These are phyloP conservation scores for Epinephelus coioides DNA, from an alignment of 2,797 vertebrate species.

Conservation along the genomic window DNA sequence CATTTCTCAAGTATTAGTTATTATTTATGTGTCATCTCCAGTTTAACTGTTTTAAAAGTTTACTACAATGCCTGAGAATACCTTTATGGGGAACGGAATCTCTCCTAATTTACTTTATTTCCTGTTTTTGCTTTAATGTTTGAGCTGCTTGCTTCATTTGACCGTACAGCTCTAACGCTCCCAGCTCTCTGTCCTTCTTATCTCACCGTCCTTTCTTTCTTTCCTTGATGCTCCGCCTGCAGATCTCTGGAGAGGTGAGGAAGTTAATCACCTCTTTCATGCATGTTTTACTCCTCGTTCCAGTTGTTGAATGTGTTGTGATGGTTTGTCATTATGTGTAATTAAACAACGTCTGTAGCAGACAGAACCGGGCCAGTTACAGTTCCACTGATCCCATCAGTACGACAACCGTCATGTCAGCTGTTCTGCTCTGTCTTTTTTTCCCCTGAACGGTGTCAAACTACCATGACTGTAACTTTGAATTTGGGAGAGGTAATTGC, in stretches of 20 bases:
- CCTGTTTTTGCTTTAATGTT: neutral
- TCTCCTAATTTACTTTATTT: neutral
- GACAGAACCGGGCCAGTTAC: too few relatives aligned
- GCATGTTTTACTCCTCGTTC: conserved; percentile 6
- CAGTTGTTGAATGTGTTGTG: neutral
- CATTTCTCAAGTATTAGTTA: too few relatives aligned
- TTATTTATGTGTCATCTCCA: too few relatives aligned
- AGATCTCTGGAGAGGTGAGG: conserved; percentile 83
- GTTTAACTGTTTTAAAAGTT: too few relatives aligned
- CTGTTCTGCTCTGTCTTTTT: too few relatives aligned
- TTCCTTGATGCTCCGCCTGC: conserved; percentile 41
- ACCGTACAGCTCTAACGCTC: neutral
- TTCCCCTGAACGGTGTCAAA: too few relatives aligned
- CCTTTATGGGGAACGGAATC: neutral
- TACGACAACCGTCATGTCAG: too few relatives aligned
- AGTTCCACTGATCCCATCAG: too few relatives aligned
- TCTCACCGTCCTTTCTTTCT: conserved; percentile 15
- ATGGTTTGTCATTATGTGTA: neutral
- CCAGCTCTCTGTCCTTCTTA: conserved; percentile 8
- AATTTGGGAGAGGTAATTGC: too few relatives aligned
- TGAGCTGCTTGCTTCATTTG: neutral
- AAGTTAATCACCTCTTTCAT: neutral
- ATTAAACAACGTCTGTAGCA: neutral
- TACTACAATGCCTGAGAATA: neutral
- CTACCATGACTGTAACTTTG: too few relatives aligned